These are phyloP conservation scores for Gari tellinella DNA, from an alignment of 2,888 invertebrate species.

Conservation along the genomic window DNA sequence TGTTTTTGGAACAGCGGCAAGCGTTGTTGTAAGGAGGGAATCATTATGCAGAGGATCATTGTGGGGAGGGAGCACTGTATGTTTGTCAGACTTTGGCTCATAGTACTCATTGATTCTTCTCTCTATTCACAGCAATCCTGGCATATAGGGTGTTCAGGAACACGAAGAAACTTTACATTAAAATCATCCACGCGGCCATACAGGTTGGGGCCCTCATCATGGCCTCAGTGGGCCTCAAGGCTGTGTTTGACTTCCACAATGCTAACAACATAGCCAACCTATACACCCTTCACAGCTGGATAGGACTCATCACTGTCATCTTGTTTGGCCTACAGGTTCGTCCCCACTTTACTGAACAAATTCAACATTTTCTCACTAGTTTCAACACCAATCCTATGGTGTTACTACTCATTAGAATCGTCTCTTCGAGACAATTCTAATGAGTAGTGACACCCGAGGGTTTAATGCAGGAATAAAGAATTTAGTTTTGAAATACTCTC, in stretches of 20 bases:
- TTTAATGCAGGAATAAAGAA: no score
- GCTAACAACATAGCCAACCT: slow-evolving; percentile 85
- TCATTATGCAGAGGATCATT: no score
- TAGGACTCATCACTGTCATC: slow-evolving; percentile 90
- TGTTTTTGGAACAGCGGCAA: no score
- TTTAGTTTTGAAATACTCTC: no score
- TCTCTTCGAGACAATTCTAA: no score
- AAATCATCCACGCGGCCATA: slow-evolving; percentile 90
- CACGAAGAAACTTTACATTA: slow-evolving; percentile 90
- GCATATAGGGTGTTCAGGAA: slow-evolving; percentile 92
- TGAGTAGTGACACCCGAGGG: no score
- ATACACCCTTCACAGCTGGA: slow-evolving; percentile 90
- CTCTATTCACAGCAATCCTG: slow-evolving; percentile 88
- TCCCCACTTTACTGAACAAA: not conserved
- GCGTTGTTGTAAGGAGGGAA: no score
- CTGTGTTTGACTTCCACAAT: slow-evolving; percentile 93
- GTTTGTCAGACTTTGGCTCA: no score
- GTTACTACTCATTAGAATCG: no score
- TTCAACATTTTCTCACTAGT: no score
- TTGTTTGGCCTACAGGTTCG: slow-evolving; percentile 90
- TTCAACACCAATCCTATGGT: no score
- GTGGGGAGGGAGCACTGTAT: no score
- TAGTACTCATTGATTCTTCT: not conserved
- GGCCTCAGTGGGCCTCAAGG: slow-evolving; percentile 89
- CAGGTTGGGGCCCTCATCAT: slow-evolving; percentile 89